Percentiles rank a stretch among this genome's conserved stretches.
Evolutionary conservation across 2,113 vertebrate species (phyloP).

Genomic region (Cavia porcellus): DNA sequence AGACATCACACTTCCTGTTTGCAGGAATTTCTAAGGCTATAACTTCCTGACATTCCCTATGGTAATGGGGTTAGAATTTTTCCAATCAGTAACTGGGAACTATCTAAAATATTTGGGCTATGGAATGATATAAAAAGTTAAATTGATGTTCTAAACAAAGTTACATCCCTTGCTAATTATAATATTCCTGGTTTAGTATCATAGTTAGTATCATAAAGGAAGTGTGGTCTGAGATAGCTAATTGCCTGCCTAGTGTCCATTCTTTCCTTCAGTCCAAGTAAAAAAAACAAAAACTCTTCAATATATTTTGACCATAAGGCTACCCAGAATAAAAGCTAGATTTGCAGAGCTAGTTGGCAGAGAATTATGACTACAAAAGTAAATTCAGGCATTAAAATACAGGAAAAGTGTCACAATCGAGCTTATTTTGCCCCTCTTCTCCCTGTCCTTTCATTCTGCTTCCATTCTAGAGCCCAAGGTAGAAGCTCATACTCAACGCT

Average conservation of each 20-base stretch:
- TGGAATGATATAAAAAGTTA: neutral
- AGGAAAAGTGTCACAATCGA: neutral
- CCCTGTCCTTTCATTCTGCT: neutral
- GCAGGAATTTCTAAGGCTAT: neutral
- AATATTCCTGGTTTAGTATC: neutral
- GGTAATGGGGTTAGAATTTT: neutral
- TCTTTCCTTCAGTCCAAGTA: neutral
- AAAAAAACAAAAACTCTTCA: neutral
- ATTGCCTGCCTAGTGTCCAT: neutral
- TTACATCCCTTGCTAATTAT: neutral
- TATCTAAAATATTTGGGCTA: conserved; percentile 27
- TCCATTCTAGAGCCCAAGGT: neutral
- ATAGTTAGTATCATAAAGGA: neutral
- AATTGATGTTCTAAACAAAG: neutral
- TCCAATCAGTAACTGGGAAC: conserved; percentile 13
- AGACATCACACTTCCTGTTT: neutral
- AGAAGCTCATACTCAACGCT: neutral
- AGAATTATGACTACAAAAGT: neutral
- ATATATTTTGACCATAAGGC: neutral
- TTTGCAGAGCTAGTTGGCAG: neutral
- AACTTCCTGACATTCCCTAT: neutral
- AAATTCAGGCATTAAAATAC: neutral
- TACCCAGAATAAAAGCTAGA: conserved; percentile 5
- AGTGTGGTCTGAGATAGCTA: neutral
- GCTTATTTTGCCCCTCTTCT: neutral